Evolutionary conservation across 2,797 vertebrate species (phyloP).

Genomic region (Chiroxiphia lanceolata): DNA sequence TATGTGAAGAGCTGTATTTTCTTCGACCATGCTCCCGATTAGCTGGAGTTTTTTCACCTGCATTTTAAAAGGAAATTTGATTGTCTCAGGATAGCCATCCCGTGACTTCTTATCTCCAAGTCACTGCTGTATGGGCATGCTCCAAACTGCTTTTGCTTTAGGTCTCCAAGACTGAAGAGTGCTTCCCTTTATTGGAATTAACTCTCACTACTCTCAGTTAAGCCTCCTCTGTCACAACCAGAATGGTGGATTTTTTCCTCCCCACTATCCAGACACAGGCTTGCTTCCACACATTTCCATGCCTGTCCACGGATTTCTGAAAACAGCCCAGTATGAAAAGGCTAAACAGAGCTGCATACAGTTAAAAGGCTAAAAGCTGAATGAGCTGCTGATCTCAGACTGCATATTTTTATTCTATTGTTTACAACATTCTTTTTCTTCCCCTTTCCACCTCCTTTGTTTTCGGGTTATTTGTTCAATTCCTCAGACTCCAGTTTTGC

Average conservation of each 20-base stretch:
- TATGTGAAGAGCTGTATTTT: not conserved
- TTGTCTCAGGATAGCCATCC: not conserved
- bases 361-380: constrained; percentile 19
- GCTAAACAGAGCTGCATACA: not conserved
- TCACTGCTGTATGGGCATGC: not conserved
- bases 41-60: not conserved
- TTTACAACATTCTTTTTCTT: constrained; percentile 16
- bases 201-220: not conserved
- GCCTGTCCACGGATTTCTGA: constrained; percentile 29
- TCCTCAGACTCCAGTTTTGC: not conserved
- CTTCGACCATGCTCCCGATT: not conserved
- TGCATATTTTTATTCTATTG: constrained; percentile 19
- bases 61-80: not conserved
- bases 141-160: not conserved
- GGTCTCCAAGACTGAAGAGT: not conserved
- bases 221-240: not conserved
- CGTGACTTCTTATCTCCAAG: not conserved
- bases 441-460: not conserved
- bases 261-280: not conserved
- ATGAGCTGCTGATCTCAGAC: constrained; percentile 29
- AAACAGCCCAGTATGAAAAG: constrained; percentile 25
- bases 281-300: constrained; percentile 8
- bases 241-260: not conserved
- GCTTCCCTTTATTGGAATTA: not conserved
- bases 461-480: not conserved